Conservation (phyloP, 1,140 invertebrate genomes). For the Mercenaria mercenaria region DNA sequence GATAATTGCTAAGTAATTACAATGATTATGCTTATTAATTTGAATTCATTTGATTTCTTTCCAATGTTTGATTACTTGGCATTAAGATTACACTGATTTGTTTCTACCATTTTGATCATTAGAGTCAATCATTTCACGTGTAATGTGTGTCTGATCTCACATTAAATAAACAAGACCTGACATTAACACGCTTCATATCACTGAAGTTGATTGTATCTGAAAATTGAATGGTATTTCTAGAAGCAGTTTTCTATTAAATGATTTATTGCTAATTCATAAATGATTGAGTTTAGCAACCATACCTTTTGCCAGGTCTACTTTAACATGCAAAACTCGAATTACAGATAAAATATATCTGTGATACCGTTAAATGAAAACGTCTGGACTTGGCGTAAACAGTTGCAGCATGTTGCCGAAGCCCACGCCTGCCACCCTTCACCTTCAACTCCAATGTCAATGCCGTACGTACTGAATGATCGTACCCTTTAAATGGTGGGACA, state of each 20-base stretch:
- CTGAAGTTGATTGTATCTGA: constrained; percentile 31
- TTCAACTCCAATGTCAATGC: too few species aligned
- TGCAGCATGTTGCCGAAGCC: too few species aligned
- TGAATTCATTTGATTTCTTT: constrained; percentile 55
- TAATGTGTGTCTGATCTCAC: constrained; percentile 42
- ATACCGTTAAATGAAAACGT: background rate
- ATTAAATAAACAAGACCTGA: constrained; percentile 36
- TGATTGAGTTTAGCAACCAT: background rate
- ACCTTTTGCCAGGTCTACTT: background rate
- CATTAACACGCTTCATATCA: constrained; percentile 20
- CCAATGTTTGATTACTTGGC: constrained; percentile 26
- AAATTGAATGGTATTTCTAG: constrained; percentile 50
- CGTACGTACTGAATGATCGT: too few species aligned
- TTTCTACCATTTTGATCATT: constrained; percentile 17
- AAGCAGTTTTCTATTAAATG: constrained; percentile 26
- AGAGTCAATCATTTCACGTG: constrained; percentile 31
- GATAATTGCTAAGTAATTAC: constrained; percentile 54
- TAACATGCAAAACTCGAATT: constrained; percentile 25
- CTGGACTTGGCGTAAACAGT: too few species aligned
- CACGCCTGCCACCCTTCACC: too few species aligned
- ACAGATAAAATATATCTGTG: background rate
- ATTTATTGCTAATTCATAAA: constrained; percentile 49
- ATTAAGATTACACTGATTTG: constrained; percentile 38
- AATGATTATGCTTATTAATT: constrained; percentile 58
- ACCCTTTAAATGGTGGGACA: too few species aligned